Base-by-base conservation (phyloP, 2,797 vertebrate genomes). In the Macrochelys suwanniensis region DNA sequence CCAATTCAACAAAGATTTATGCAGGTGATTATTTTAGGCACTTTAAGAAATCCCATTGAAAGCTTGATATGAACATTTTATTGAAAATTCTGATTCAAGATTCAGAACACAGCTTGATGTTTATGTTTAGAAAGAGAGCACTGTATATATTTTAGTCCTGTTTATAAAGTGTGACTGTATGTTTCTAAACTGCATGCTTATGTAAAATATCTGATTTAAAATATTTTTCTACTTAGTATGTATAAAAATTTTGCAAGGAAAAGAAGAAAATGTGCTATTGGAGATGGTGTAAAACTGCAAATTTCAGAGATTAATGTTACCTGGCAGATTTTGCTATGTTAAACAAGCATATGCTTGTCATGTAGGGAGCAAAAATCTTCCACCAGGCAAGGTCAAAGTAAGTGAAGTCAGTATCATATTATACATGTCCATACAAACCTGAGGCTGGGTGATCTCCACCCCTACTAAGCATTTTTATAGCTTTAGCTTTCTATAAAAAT, bases 111-210 rank as follows among this genome's bases (percentile, higher is more conserved):
- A 83, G 25, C 9, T 61, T 50, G 74, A 77, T 28, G 37, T 93
- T 89, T 89, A 28, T 93, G 45, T 90, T 97, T 88, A 71, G 85
- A 88, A 95, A 87, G 56, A 87, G 56, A 92, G n/a, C 47, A 37
- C 12, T 54, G 23, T 51, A 94, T 87, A 84, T 91, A 65, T 84
- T 87, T 91, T 59, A 51, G 26, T 71, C 33, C 88, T 93, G 15
- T 42, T 78, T 86, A 31, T 31, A 79, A 84, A 80, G 85, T 25
- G 23, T 56, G 33, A 87, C 15, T 54, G 71, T 42, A 1, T 89
- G 23, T 82, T 92, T 95, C n/a, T 87, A 82, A 94, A 92, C 56
- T 45, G 9, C 89, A 86, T 5, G 3, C 84, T 89, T 89, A 89
- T 47, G 82, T 23, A 47, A 47, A 76, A 76, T 47, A 76, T 26